phyloP scores from a whole-genome alignment of 2,797 vertebrate genomes.

The Myotis myotis region DNA sequence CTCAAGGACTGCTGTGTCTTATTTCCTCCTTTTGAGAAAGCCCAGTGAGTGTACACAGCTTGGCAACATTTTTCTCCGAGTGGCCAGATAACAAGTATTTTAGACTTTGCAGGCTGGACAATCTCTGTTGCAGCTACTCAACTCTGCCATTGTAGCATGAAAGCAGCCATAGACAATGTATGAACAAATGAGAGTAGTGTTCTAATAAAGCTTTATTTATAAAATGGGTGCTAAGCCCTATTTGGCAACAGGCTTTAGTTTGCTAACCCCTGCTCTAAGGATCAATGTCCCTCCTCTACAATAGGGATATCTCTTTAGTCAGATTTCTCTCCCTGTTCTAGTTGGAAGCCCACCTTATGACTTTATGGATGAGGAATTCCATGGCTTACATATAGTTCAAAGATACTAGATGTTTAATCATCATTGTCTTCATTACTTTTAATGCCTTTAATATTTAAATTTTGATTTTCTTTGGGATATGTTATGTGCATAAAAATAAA shows the following conservation, averaged over 20 bases:
- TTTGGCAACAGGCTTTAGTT: not conserved
- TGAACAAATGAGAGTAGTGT: not conserved
- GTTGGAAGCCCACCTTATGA: not conserved
- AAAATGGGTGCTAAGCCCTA: not conserved
- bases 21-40: not conserved
- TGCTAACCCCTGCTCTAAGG: not conserved
- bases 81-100: not conserved
- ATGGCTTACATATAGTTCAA: not conserved
- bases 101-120: not conserved
- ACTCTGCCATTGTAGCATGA: not conserved
- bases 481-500: not conserved
- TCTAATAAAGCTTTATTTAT: not conserved
- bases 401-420: not conserved
- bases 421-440: slow-evolving; percentile 30
- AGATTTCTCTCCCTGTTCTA: not conserved
- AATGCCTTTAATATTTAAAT: slow-evolving; percentile 21
- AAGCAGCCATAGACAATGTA: not conserved
- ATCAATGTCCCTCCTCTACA: not conserved
- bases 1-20: not conserved
- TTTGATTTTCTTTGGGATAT: not conserved
- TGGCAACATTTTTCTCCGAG: not conserved
- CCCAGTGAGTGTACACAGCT: not conserved
- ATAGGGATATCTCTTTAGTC: not conserved
- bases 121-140: not conserved
- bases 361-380: not conserved